Evolutionary conservation across 2,888 invertebrate genomes (phyloP).

Genomic region (Latrodectus hesperus): DNA sequence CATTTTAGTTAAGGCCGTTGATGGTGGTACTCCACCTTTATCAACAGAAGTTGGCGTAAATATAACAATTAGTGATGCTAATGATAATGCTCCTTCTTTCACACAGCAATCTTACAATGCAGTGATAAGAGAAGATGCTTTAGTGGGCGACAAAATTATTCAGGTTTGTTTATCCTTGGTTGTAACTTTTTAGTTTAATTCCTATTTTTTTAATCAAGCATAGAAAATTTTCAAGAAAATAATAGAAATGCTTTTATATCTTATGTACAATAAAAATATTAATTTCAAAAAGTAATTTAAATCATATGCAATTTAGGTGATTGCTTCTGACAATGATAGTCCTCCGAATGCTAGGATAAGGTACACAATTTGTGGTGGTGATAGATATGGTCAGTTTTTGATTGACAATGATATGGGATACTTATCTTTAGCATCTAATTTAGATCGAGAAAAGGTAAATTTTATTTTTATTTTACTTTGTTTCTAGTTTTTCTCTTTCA

Average conservation of each 20-base stretch:
- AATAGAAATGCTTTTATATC: neutral
- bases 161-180: conserved; percentile 70
- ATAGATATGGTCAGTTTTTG: conserved; percentile 86
- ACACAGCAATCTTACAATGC: conserved; percentile 85
- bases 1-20: conserved; percentile 90
- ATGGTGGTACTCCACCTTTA: conserved; percentile 90
- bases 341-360: conserved; percentile 84
- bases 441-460: conserved; percentile 84
- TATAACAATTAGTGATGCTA: conserved; percentile 88
- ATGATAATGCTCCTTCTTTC: conserved; percentile 91
- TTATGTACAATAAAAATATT: neutral
- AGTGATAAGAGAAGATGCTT: conserved; percentile 86
- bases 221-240: neutral
- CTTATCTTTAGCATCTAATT: conserved; percentile 81
- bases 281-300: neutral
- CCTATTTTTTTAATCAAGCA: conserved; percentile 3
- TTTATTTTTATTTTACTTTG: neutral
- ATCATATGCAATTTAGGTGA: conserved; percentile 75
- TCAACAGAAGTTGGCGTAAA: conserved; percentile 91
- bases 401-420: conserved; percentile 86
- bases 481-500: too few relatives aligned
- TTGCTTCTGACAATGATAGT: conserved; percentile 88
- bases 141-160: conserved; percentile 78
- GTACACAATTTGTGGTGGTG: conserved; percentile 86
- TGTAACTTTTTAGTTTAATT: too few relatives aligned